Evolutionary conservation across 2,113 vertebrate genomes (phyloP), one percentile per base, ranked within the genome.

Genomic region (Mormyrus iriodes): DNA sequence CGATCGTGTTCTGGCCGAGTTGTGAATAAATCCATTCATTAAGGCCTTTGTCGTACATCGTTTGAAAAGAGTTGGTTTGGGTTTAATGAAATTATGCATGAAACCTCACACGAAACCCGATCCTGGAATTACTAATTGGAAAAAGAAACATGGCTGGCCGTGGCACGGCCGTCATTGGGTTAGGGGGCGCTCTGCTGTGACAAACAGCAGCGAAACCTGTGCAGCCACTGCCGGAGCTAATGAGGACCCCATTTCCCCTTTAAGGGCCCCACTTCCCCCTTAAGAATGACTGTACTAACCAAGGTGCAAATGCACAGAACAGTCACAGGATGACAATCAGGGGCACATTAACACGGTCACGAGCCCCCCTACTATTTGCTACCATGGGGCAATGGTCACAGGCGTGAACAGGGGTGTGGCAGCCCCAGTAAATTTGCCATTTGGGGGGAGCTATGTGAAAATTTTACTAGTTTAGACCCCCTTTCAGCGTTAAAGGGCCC

Each of bases 21-120:
- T 86, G 84, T 86, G 84, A 86, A 86, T 86, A 52, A 86, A 86
- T 52, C 84, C 27, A 86, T 86, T 86, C 49, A 52, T 52, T 52
- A 51, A 52, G 44, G 49, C 46, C 84, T 52, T 86, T 52, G 84
- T 86, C 49, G 44, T 31, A 86, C 48, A 31, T 53, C 13, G n/a
- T 52, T 52, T 86, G 84, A 86, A 84, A 84, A 44, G 44, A 84
- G 85, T 53, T 17, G 82, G 82, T 84, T 84, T 84, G 82, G 19
- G 39, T 84, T 84, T 84, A 48, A 84, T 84, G 82, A 79, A 89
- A 84, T 83, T 89, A 53, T 88, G 27, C 73, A 88, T 53, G 35
- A 82, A 88, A 79, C 48, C 48, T 42, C 51, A 4, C 10, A 15
- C 19, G 61, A 27, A 76, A 88, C 83, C 58, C 3, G 31, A 87